Base-by-base conservation (phyloP, 2,113 vertebrate genomes). In the Zapus hudsonius region DNA sequence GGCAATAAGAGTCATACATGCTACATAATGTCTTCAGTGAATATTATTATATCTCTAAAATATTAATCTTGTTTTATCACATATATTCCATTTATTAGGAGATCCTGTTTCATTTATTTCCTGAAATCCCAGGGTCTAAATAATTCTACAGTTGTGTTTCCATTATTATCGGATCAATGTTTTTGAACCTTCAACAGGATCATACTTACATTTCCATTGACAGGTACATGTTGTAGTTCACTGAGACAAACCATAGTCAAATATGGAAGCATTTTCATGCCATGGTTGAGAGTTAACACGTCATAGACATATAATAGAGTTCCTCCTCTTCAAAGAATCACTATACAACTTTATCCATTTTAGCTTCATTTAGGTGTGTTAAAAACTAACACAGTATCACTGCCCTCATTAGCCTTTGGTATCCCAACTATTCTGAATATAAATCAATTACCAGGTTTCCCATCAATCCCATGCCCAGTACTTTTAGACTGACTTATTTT, bases 381-480 rank as follows among this genome's bases (percentile, higher is more conserved):
- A 25, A 75, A 61, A 66, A 9, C 44, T 9, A 79, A 19, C 0
- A 27, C 7, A 61, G 75, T 7, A 59, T 63, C 3, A 29, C 16
- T 69, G 23, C 3, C 8, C 2, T 52, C 4, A 13, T 67, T 0
- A 73, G 23, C 9, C n/a, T 80, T 36, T 52, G 1, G 2, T 19
- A 38, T 17, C 12, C 44, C 6, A 1, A 3, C 5, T 17, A 11
- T 11, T 31, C 16, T 79, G 11, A 0, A 25, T 4, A 4, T n/a
- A n/a, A n/a, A n/a, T n/a, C n/a, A n/a, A n/a, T n/a, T n/a, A n/a
- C n/a, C n/a, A n/a, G n/a, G n/a, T n/a, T n/a, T n/a, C n/a, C n/a
- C n/a, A n/a, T n/a, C 20, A 1, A 0, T 44, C 27, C 10, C n/a
- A 1, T 8, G 23, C 9, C 40, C 1, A 47, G 7, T 29, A 7